Evolutionary conservation across 2,888 invertebrate genomes (phyloP).

Genomic region (Abrostola tripartita): DNA sequence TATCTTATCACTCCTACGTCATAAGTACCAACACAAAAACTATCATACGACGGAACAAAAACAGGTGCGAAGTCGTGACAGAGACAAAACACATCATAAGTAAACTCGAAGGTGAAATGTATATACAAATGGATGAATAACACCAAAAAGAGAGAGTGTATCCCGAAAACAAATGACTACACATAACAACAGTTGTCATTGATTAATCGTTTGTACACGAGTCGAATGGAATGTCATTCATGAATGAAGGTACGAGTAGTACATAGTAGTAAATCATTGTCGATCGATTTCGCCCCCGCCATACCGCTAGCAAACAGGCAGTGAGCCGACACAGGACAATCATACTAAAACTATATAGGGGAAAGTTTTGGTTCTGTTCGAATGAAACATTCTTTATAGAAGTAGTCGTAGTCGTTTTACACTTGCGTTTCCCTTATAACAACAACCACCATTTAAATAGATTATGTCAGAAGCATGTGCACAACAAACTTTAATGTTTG

Average conservation of each 20-base stretch:
- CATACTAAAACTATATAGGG: constrained; percentile 25
- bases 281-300: constrained; percentile 53
- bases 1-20: too few species aligned
- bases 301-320: constrained; percentile 30
- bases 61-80: constrained; percentile 35
- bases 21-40: neutral
- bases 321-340: constrained; percentile 18
- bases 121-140: constrained; percentile 35
- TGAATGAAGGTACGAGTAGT: constrained; percentile 65
- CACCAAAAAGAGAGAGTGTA: constrained; percentile 29
- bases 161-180: constrained; percentile 61
- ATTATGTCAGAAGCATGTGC: too few species aligned
- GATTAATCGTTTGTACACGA: constrained; percentile 66
- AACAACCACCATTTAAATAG: too few species aligned
- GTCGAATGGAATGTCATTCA: constrained; percentile 62
- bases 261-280: constrained; percentile 71
- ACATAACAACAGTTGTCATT: constrained; percentile 68
- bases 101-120: constrained; percentile 34
- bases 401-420: neutral
- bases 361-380: constrained; percentile 21
- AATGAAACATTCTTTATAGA: neutral
- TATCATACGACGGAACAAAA: constrained; percentile 13
- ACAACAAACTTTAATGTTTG: too few species aligned
- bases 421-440: too few species aligned
- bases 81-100: constrained; percentile 44